Evolutionary conservation across 2,113 vertebrate genomes (phyloP).

Genomic region (Alethe diademata): DNA sequence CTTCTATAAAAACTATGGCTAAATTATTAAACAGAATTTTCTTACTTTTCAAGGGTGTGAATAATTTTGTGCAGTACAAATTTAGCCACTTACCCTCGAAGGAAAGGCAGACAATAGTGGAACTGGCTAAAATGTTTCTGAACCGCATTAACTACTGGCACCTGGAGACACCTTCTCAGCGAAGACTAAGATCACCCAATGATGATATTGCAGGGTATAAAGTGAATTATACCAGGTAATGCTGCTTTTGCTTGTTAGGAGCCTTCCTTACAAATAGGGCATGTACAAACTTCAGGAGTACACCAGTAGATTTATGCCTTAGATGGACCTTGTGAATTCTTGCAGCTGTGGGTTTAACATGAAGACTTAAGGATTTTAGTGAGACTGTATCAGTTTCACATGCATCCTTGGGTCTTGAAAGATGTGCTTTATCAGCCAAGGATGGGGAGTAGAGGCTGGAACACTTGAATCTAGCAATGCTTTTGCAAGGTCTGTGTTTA

Average conservation of each 20-base stretch:
- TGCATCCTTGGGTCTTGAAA: background rate
- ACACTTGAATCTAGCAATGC: background rate
- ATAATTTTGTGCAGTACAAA: conserved; percentile 99
- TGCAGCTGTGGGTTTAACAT: background rate
- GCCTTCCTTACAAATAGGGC: background rate
- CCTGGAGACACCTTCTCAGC: conserved; percentile 93
- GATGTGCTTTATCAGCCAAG: background rate
- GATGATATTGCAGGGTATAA: conserved; percentile 94
- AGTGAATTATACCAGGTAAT: conserved; percentile 95
- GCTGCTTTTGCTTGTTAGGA: background rate
- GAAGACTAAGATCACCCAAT: conserved; percentile 84
- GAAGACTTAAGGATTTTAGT: background rate
- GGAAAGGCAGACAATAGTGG: conserved; percentile 94
- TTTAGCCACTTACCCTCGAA: conserved; percentile 97
- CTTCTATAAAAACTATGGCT: background rate
- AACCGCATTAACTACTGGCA: conserved; percentile 99
- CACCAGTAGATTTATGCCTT: rapidly evolving
- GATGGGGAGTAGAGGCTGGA: background rate
- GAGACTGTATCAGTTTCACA: background rate
- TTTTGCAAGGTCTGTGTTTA: background rate
- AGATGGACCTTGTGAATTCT: background rate
- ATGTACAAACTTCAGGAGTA: rapidly evolving
- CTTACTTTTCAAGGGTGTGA: conserved; percentile 85
- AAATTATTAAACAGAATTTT: background rate
- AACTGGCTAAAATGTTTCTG: conserved; percentile 98